Conservation (phyloP, 2,113 vertebrate species). For the Eclectus roratus region DNA sequence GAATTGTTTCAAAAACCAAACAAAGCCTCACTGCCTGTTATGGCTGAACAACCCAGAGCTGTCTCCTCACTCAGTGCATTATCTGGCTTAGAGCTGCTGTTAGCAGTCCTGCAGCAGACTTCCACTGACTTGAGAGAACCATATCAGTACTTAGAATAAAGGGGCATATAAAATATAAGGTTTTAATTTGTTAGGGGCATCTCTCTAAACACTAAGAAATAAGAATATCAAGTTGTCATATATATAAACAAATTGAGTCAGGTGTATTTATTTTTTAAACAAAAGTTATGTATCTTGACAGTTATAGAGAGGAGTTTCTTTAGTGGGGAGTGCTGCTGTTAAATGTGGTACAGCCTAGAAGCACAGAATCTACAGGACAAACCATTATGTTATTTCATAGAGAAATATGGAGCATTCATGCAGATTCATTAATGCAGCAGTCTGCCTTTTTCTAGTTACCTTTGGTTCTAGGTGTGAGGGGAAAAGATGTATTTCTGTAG, state of each 20-base stretch:
- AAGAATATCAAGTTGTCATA: neutral
- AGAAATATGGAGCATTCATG: neutral
- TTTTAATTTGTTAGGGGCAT: neutral
- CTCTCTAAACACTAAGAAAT: neutral
- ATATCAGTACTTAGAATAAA: neutral
- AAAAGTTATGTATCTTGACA: neutral
- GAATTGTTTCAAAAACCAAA: neutral
- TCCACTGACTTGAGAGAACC: neutral
- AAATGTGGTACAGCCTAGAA: neutral
- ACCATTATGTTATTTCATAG: neutral
- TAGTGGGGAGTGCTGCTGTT: neutral
- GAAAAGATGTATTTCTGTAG: fast-evolving
- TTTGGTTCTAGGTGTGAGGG: neutral
- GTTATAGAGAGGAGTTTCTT: neutral
- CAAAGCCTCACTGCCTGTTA: neutral
- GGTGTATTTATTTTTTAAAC: neutral
- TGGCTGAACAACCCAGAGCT: neutral
- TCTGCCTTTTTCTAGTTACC: neutral
- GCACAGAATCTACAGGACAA: neutral
- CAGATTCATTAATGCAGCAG: neutral
- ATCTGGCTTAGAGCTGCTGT: neutral
- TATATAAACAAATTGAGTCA: neutral
- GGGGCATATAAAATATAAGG: neutral
- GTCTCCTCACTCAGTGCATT: neutral
- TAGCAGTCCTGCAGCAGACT: neutral